Evolutionary conservation across 1,140 invertebrate species (phyloP).

Genomic region (Metopolophium dirhodum): DNA sequence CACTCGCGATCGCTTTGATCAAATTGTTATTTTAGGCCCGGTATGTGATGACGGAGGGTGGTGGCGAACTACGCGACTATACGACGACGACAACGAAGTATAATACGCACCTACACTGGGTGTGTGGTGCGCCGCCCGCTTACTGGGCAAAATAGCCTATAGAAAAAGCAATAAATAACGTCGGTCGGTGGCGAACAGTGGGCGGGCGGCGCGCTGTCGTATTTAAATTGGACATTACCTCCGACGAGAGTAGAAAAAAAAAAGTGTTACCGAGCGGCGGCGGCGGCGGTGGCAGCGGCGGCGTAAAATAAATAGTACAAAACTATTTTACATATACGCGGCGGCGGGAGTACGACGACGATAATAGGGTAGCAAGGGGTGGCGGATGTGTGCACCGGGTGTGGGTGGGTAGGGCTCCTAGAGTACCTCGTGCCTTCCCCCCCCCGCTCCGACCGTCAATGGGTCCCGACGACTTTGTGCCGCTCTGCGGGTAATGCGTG

Average conservation of each 20-base stretch:
- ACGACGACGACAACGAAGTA: background rate
- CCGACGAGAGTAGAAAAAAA: constrained; percentile 7
- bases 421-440: background rate
- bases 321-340: constrained; percentile 50
- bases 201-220: constrained; percentile 14
- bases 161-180: constrained; percentile 54
- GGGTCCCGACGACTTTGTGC: background rate
- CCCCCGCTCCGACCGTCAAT: background rate
- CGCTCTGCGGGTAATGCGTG: background rate
- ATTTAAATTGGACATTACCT: constrained; percentile 58
- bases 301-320: constrained; percentile 52
- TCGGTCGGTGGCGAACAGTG: background rate
- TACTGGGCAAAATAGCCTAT: constrained; percentile 41
- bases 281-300: background rate
- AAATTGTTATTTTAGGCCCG: constrained; percentile 35
- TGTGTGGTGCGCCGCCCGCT: background rate
- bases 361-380: background rate
- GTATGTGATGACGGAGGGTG: background rate
- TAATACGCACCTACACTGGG: background rate
- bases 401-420: background rate
- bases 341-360: background rate
- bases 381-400: background rate
- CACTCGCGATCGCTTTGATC: constrained; percentile 29
- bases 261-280: background rate
- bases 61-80: background rate